Base-by-base conservation (phyloP, 2,888 invertebrate genomes). In the Ophioninae sp. region DNA sequence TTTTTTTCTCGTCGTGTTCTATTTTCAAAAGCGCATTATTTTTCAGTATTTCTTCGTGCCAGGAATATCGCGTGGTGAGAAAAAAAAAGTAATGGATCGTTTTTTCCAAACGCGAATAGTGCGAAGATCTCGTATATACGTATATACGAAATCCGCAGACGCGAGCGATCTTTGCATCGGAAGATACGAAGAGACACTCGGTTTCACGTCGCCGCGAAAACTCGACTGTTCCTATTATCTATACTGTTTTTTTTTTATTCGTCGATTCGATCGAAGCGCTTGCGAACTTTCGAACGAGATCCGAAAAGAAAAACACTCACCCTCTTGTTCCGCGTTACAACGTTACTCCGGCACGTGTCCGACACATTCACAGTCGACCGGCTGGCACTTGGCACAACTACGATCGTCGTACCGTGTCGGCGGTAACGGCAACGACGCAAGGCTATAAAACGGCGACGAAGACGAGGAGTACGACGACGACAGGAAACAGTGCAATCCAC, bases 401-500 rank as follows among this genome's bases (percentile, higher is more conserved):
- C 86, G 87, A 77, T 81, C 88, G 87, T 87, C 75, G 76, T 72
- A 71, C 64, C 82, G 76, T 30, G 30, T 30, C 79, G 77, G 63
- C 69, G 71, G 23, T 65, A 65, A 74, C 78, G 51, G 64, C 56
- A 63, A 78, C 72, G 72, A 77, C 71, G 23, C 65, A 68, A 68
- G 80, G 76, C 79, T 56, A 58, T 64, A 17, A 78, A 17, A 78
- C 72, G 58, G 76, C 71, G 74, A 81, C 67, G 63, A 74, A 86
- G 86, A 85, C 88, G 76, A 68, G 67, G 72, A 75, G 58, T 65
- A 80, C 74, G 71, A 81, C 77, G 77, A 78, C 87, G 87, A 85
- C 88, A 89, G 89, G 89, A 89, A 90, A 91, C 89, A 87, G 88
- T 88, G 88, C 87, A 89, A 91, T 92, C 92, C 92, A 92, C 92